phyloP scores from a whole-genome alignment of 2,113 vertebrate species.

The Rhagologus leucostigma region DNA sequence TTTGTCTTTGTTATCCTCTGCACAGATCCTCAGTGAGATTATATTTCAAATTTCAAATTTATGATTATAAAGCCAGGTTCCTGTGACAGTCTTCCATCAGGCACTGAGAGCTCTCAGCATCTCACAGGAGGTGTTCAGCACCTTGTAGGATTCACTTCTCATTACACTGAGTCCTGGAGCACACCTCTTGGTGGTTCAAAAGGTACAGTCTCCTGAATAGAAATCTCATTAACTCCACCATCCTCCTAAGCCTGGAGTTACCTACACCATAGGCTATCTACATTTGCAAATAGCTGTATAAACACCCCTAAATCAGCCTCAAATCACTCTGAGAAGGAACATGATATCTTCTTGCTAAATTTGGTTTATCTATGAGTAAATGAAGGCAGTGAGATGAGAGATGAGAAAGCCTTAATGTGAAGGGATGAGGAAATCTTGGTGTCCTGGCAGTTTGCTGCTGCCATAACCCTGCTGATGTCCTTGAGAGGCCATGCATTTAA shows the following conservation, averaged over 20 bases:
- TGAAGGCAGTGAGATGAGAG: not conserved
- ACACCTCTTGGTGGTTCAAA: slow-evolving; percentile 51
- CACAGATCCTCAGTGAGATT: not conserved
- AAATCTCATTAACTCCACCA: slow-evolving; percentile 48
- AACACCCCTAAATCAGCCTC: slow-evolving; percentile 13
- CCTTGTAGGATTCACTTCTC: slow-evolving; percentile 24
- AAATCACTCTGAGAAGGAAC: not conserved
- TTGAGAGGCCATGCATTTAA: not conserved
- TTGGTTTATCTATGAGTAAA: not conserved
- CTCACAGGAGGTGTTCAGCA: slow-evolving; percentile 46
- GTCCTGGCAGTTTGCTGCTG: not conserved
- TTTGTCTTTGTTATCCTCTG: slow-evolving; percentile 22
- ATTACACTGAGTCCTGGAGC: slow-evolving; percentile 39
- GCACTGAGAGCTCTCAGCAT: not conserved
- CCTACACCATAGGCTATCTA: not conserved
- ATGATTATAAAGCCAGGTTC: slow-evolving; percentile 21
- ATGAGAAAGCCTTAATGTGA: not conserved
- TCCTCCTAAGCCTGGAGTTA: not conserved
- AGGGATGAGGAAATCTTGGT: not conserved
- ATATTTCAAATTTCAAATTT: slow-evolving; percentile 20
- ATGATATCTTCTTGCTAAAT: slow-evolving; percentile 4
- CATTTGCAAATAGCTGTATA: slow-evolving; percentile 27
- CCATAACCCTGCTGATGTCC: not conserved
- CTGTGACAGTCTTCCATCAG: not conserved
- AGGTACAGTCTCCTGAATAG: not conserved